A percentile compares a stretch with the other conserved stretches of the same genome.
phyloP scores from a whole-genome alignment of 2,113 vertebrate species.

The Acrocephalus arundinaceus region DNA sequence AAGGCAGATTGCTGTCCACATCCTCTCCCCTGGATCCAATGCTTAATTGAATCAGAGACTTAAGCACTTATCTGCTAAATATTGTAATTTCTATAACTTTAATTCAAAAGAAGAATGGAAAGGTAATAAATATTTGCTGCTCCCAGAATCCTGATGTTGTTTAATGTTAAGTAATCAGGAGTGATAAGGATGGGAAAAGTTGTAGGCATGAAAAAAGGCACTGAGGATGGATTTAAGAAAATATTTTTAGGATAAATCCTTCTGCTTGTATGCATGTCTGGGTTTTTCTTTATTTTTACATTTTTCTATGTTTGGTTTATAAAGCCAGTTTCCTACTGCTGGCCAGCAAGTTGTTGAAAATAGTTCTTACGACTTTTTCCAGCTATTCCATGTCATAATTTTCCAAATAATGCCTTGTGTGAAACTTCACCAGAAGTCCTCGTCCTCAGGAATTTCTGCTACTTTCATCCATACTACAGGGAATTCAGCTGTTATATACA shows the following conservation, averaged over 20 bases:
- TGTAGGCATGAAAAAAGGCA: not conserved
- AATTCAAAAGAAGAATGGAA: slow-evolving; percentile 15
- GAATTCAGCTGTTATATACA: not conserved
- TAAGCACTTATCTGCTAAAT: not conserved
- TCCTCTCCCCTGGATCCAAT: not conserved
- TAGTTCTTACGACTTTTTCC: not conserved
- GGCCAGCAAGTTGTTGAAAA: not conserved
- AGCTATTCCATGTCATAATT: not conserved
- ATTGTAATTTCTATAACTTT: not conserved
- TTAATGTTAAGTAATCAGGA: not conserved
- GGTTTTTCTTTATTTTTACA: not conserved
- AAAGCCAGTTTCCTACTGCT: not conserved
- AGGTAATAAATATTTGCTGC: not conserved
- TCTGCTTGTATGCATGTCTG: not conserved
- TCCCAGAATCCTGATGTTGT: not conserved
- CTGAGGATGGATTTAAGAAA: not conserved
- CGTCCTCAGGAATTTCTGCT: not conserved
- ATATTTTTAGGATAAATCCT: not conserved
- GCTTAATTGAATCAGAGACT: not conserved
- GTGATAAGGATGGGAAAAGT: not conserved
- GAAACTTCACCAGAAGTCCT: not conserved
- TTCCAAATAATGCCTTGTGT: not conserved
- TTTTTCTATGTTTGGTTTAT: not conserved
- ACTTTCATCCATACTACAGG: not conserved
- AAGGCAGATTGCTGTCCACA: not conserved